Evolutionary conservation across 2,113 vertebrate species (phyloP).

Genomic region (Mormoops blainvillei): DNA sequence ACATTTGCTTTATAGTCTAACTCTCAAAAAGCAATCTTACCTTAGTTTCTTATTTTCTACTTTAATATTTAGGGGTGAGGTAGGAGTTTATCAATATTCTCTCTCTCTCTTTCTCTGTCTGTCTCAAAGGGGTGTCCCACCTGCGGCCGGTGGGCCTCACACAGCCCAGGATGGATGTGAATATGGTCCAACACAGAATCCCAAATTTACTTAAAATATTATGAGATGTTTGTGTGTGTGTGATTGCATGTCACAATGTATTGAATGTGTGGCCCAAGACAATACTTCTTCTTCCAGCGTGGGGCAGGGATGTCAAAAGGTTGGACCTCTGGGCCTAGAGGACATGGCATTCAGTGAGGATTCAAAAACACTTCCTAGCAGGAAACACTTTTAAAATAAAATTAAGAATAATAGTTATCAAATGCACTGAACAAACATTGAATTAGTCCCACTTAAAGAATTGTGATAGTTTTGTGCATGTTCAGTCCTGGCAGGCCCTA

Average conservation of each 20-base stretch:
- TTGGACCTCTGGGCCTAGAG: too few relatives aligned
- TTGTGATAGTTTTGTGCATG: neutral
- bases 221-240: too few relatives aligned
- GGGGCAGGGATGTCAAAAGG: too few relatives aligned
- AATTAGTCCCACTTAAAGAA: neutral
- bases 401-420: neutral
- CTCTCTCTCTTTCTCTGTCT: neutral
- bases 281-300: too few relatives aligned
- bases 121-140: too few relatives aligned
- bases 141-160: too few relatives aligned
- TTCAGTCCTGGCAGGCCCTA: neutral
- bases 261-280: too few relatives aligned
- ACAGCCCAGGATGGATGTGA: too few relatives aligned
- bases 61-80: neutral
- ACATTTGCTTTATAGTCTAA: neutral
- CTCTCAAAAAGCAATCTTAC: neutral
- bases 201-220: too few relatives aligned
- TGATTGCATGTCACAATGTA: too few relatives aligned
- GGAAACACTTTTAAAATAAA: neutral
- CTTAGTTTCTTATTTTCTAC: neutral
- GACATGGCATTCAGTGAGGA: neutral
- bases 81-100: neutral
- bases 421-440: neutral
- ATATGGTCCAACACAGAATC: too few relatives aligned
- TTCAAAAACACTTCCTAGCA: neutral